A percentile compares a stretch with the other conserved stretches of the same genome.
These are phyloP conservation scores for Etheostoma cragini DNA, from an alignment of 2,113 vertebrate genomes.

Conservation along the genomic window DNA sequence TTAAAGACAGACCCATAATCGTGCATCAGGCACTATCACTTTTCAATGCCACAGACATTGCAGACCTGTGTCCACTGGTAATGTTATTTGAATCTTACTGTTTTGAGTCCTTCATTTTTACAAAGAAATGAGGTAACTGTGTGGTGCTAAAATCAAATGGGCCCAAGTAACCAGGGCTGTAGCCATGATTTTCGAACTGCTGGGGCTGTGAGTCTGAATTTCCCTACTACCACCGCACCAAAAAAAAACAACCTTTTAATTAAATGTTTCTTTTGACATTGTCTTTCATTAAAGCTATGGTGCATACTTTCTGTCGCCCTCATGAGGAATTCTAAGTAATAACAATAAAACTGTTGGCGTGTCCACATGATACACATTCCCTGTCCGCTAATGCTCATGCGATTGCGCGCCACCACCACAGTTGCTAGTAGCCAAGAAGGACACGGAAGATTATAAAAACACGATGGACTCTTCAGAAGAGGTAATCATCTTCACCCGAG, in stretches of 20 bases:
- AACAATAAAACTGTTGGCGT: too few relatives aligned
- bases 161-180: background rate
- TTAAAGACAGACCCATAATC: background rate
- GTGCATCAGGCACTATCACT: background rate
- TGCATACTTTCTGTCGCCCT: too few relatives aligned
- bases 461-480: too few relatives aligned
- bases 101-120: background rate
- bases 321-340: too few relatives aligned
- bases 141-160: background rate
- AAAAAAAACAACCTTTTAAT: background rate
- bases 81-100: background rate
- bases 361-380: too few relatives aligned
- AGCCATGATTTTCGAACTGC: background rate
- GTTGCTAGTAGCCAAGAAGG: too few relatives aligned
- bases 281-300: too few relatives aligned
- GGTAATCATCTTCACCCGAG: too few relatives aligned
- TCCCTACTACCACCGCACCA: background rate
- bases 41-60: background rate
- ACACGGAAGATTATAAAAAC: too few relatives aligned
- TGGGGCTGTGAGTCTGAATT: background rate
- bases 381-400: too few relatives aligned
- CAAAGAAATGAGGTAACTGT: background rate
- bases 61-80: background rate
- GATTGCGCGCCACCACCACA: too few relatives aligned
- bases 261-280: background rate